Base-by-base conservation (phyloP, 2,888 invertebrate species). In the Chalcosyrphus nemorum region DNA sequence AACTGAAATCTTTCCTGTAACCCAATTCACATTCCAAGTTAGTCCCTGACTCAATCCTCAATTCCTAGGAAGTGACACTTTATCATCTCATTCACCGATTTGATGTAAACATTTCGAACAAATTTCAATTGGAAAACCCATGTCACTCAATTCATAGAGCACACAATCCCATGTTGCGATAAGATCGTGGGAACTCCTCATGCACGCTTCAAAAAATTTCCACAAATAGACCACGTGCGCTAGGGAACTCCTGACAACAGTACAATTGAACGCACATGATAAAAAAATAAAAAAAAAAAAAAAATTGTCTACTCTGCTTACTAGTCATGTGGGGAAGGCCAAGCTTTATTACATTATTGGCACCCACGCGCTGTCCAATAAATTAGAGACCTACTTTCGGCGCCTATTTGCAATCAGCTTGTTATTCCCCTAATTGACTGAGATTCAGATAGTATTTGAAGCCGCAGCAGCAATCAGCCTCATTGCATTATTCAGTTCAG, bases 321-420 rank as follows among this genome's bases (percentile, higher is more conserved):
- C 4, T n/a, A 2, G 21, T 4, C 41, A 29, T 45, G 5, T 7
- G 50, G 76, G 76, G 59, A 76, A 68, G 66, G 76, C 76, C 66
- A 52, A 76, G 76, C 38, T 65, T n/a, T 45, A 75, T 47, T 57
- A 38, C 35, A 57, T 41, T 66, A 59, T 24, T 76, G 59, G 24
- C 21, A 32, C 13, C 41, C 66, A 59, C 66, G 59, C 59, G 59
- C 66, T 59, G 41, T 41, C 21, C 32, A 47, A 68, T 59, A 52
- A 76, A 68, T 76, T 57, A 52, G 57, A 66, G 76, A 76, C 76
- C 76, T 76, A 76, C 50, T 59, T 76, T 76, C 66, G 66, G 45
- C 52, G 21, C 47, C 66, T 59, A 76, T 76, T 76, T 50, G 27
- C 41, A 50, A 68, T 47, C 57, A 68, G 59, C 21, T 38, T 4